Base-by-base conservation (phyloP, 2,113 vertebrate genomes). In the Acinonyx jubatus region DNA sequence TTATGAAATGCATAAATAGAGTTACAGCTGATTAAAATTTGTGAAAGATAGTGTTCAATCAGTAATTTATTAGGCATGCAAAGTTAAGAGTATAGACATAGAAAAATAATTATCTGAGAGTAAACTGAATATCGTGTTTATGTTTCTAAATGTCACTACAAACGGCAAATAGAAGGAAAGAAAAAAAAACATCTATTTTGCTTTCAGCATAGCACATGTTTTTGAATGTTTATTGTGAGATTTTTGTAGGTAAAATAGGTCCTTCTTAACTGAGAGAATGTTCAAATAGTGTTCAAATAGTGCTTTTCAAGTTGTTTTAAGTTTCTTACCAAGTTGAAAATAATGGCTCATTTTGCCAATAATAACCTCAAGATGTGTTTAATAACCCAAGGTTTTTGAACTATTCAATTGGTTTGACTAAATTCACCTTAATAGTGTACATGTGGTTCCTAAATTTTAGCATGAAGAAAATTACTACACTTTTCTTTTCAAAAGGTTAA, bases 121-220 rank as follows among this genome's bases (percentile, higher is more conserved):
- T 33, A 95, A 94, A 57, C 57, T 97, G 94, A 97, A 95, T 96
- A 88, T 94, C 90, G 94, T 89, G 38, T 92, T 68, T 79, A 0
- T 96, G 31, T 85, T 96, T 88, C 55, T 96, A 97, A 97, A 97
- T 98, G 89, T 89, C 89, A 97, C 31, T 78, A 93, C 15, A 98
- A 96, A 82, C 69, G 88, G 25, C 50, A 97, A 94, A 90, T 76
- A 89, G 76, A 76, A 13, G 36, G 52, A 73, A 48, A 88, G 50
- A 69, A 89, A 91, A 76, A 94, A 36, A 55, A 68, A 16, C 29
- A 71, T 71, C 87, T 94, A 45, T 81, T 97, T 95, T 76, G 16
- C 45, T 96, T 83, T 92, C 63, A 91, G 69, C 74, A 33, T 15
- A 85, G 4, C 38, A 11, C n/a, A 87, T 85, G 36, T 31, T 66